A percentile compares a stretch with the other conserved stretches of the same genome.
phyloP scores from a whole-genome alignment of 2,797 vertebrate species.

The Hemitrygon akajei region DNA sequence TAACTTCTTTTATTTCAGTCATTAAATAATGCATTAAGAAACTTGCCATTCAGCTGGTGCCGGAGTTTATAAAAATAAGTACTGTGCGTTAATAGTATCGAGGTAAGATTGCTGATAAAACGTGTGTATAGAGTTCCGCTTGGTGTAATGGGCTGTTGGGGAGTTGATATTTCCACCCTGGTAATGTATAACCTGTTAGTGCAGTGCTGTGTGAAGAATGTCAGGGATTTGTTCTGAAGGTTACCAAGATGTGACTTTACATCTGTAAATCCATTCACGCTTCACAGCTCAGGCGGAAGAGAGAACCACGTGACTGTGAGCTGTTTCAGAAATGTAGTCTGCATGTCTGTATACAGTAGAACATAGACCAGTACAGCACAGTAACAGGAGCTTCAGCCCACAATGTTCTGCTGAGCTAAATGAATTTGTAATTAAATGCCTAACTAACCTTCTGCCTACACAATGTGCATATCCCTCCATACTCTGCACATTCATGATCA shows the following conservation, averaged over 20 bases:
- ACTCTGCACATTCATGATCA: too few species aligned
- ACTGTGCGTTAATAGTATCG: not conserved
- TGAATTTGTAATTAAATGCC: too few species aligned
- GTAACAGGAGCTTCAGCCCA: too few species aligned
- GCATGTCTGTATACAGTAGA: not conserved
- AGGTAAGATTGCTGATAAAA: not conserved
- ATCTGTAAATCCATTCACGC: constrained; percentile 57
- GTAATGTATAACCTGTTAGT: constrained; percentile 50
- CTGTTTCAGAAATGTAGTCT: constrained; percentile 14
- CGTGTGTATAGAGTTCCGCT: not conserved
- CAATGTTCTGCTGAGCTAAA: too few species aligned
- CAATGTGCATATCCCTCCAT: too few species aligned
- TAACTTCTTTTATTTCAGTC: not conserved
- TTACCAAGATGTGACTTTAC: constrained; percentile 53
- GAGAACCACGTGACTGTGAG: constrained; percentile 45
- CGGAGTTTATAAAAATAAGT: not conserved
- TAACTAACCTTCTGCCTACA: too few species aligned
- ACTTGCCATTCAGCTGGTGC: not conserved
- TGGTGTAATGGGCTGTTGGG: constrained; percentile 33
- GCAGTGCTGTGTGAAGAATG: constrained; percentile 54
- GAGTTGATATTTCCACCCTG: constrained; percentile 52
- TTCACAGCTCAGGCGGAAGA: constrained; percentile 53
- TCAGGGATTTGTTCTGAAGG: constrained; percentile 51
- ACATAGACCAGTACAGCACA: too few species aligned
- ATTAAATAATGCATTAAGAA: constrained; percentile 9